phyloP scores from a whole-genome alignment of 2,797 vertebrate genomes.

The Onychomys arenicola region DNA sequence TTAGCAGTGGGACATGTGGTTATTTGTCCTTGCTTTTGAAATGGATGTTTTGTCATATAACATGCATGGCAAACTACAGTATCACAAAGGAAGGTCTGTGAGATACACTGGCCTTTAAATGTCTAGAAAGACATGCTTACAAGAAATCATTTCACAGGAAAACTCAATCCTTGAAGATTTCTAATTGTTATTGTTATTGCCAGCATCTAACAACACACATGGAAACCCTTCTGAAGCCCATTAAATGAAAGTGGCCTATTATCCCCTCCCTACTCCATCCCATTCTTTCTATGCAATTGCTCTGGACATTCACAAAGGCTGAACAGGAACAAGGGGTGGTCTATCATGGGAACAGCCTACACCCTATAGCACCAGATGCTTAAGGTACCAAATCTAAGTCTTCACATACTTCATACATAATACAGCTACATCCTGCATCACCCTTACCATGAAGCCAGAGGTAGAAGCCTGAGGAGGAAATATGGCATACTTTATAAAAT shows the following conservation, averaged over 20 bases:
- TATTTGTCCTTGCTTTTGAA: neutral
- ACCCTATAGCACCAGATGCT: neutral
- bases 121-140: neutral
- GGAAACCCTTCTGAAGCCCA: neutral
- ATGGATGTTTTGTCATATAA: neutral
- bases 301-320: neutral
- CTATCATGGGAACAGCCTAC: neutral
- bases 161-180: neutral
- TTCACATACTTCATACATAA: too few relatives aligned
- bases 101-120: neutral
- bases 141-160: neutral
- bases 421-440: neutral
- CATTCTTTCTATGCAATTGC: neutral
- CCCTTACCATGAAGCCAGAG: neutral
- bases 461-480: neutral
- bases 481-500: neutral
- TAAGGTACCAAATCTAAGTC: neutral
- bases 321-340: neutral
- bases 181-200: neutral
- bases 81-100: neutral
- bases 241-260: neutral
- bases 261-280: too few relatives aligned
- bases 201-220: neutral
- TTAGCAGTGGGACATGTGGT: neutral
- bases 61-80: neutral